phyloP scores from a whole-genome alignment of 2,888 invertebrate genomes.

The Salpingus planirostris region DNA sequence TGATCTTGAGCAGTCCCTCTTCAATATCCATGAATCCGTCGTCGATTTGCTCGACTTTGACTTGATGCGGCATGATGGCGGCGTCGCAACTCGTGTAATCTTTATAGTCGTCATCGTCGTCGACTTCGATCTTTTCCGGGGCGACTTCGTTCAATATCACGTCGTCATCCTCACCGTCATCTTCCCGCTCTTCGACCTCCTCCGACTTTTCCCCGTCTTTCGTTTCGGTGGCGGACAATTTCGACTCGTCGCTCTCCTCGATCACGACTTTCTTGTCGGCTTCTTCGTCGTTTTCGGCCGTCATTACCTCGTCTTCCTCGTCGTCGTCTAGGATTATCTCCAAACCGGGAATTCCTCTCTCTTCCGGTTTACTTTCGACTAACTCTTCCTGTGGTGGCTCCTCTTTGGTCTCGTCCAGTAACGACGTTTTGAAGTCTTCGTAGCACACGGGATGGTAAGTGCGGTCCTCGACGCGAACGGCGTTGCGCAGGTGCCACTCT shows the following conservation, averaged over 20 bases:
- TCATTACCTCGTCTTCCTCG: slow-evolving; percentile 35
- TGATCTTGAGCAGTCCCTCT: slow-evolving; percentile 46
- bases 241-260: slow-evolving; percentile 26
- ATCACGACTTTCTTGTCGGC: slow-evolving; percentile 26
- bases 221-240: slow-evolving; percentile 11
- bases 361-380: slow-evolving; percentile 33
- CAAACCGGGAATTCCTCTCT: slow-evolving; percentile 44
- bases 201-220: no score
- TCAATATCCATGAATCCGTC: slow-evolving; percentile 40
- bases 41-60: slow-evolving; percentile 55
- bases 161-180: slow-evolving; percentile 56
- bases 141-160: slow-evolving; percentile 60
- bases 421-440: slow-evolving; percentile 69
- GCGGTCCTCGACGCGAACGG: slow-evolving; percentile 63
- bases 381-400: slow-evolving; percentile 23
- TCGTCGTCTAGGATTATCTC: slow-evolving; percentile 39
- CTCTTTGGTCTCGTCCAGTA: slow-evolving; percentile 29
- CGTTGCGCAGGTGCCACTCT: slow-evolving; percentile 90
- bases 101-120: slow-evolving; percentile 50
- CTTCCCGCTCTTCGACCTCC: slow-evolving; percentile 19
- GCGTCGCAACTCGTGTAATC: slow-evolving; percentile 33
- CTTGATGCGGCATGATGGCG: slow-evolving; percentile 18
- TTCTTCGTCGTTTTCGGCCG: slow-evolving; percentile 35
- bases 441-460: slow-evolving; percentile 87
- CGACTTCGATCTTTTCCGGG: slow-evolving; percentile 56